phyloP scores from a whole-genome alignment of 2,113 vertebrate genomes.

The Poicephalus meyeri region DNA sequence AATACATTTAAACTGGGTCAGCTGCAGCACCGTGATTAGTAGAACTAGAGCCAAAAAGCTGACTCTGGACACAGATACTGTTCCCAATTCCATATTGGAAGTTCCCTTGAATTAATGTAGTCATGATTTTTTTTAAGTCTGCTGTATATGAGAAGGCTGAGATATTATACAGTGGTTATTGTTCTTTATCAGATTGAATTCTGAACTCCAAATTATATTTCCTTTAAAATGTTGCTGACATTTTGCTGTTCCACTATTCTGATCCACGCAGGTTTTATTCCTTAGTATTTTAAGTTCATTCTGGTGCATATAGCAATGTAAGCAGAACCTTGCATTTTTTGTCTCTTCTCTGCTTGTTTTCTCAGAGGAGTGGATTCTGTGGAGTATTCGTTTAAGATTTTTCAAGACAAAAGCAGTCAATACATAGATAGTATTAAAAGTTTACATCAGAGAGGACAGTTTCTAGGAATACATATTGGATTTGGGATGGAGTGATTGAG shows the following conservation, averaged over 20 bases:
- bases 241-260: conserved; percentile 12
- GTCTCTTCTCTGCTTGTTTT: background rate
- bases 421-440: background rate
- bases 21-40: conserved; percentile 36
- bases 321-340: conserved; percentile 2
- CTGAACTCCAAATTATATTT: conserved; percentile 37
- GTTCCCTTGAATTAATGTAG: conserved; percentile 32
- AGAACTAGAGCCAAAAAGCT: conserved; percentile 48
- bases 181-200: conserved; percentile 47
- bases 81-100: conserved; percentile 37
- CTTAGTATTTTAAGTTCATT: conserved; percentile 18
- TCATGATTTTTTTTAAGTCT: background rate
- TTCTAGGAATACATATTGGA: background rate
- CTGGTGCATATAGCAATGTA: background rate
- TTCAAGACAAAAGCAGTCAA: background rate
- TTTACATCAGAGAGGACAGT: background rate
- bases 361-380: background rate
- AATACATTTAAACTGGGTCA: conserved; percentile 50
- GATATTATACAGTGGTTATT: conserved; percentile 36
- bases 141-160: conserved; percentile 8
- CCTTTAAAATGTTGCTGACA: conserved; percentile 61
- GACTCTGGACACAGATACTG: conserved; percentile 43
- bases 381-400: background rate
- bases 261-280: conserved; percentile 9
- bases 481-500: background rate